phyloP scores from a whole-genome alignment of 2,797 vertebrate genomes.

The Sebastes goodei region DNA sequence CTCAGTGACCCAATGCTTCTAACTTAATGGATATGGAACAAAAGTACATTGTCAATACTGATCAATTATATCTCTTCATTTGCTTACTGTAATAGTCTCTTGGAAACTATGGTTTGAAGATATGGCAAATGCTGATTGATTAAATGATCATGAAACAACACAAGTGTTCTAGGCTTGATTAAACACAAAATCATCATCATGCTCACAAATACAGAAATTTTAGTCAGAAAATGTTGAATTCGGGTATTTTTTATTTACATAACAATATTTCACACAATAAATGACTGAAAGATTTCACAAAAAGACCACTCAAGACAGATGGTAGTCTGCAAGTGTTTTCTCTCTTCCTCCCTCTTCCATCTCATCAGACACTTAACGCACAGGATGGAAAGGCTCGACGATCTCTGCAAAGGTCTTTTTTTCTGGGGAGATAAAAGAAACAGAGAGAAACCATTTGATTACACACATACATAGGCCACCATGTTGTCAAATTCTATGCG shows the following conservation, averaged over 20 bases:
- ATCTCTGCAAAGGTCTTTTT: constrained; percentile 86
- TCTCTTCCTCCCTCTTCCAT: background rate
- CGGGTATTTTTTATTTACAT: constrained; percentile 71
- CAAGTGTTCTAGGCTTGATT: background rate
- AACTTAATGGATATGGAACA: constrained; percentile 30
- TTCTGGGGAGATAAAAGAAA: constrained; percentile 75
- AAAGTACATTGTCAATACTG: constrained; percentile 30
- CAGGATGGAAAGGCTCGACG: constrained; percentile 86
- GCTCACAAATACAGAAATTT: background rate
- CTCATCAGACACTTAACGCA: constrained; percentile 81
- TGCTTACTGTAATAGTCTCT: background rate
- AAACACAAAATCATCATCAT: background rate
- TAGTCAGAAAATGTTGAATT: background rate
- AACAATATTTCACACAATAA: constrained; percentile 38
- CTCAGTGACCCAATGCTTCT: background rate
- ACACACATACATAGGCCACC: background rate
- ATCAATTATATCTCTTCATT: background rate
- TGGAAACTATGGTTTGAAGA: background rate
- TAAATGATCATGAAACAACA: background rate
- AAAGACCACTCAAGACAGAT: constrained; percentile 21
- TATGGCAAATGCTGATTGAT: background rate
- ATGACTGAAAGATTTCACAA: constrained; percentile 44
- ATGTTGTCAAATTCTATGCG: background rate
- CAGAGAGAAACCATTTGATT: background rate
- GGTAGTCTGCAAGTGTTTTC: constrained; percentile 3